These are phyloP conservation scores for Chiloscyllium punctatum DNA, from an alignment of 2,797 vertebrate species.

Conservation along the genomic window DNA sequence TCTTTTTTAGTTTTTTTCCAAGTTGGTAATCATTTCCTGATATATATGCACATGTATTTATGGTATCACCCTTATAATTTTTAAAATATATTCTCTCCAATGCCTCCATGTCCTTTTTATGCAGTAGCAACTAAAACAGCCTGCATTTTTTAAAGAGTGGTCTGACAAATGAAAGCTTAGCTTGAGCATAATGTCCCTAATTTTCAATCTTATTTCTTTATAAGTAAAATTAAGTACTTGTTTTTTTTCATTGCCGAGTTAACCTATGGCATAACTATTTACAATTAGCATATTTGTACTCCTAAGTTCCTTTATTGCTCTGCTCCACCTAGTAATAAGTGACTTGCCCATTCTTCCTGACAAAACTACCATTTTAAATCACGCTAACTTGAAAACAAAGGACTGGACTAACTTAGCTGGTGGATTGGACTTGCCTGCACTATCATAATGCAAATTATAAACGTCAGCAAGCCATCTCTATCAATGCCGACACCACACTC, in stretches of 20 bases:
- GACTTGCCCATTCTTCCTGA: too few species aligned
- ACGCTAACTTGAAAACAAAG: not conserved
- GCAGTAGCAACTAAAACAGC: not conserved
- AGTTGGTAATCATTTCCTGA: not conserved
- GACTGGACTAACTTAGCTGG: not conserved
- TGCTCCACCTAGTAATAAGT: not conserved
- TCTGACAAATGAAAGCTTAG: not conserved
- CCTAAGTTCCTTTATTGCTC: not conserved
- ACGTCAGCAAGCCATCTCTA: not conserved
- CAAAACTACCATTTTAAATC: not conserved
- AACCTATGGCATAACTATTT: not conserved
- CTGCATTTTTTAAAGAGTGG: too few species aligned
- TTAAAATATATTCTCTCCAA: not conserved
- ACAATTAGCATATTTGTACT: not conserved
- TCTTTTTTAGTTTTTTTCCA: not conserved
- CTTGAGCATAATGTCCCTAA: not conserved
- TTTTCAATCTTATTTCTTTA: not conserved
- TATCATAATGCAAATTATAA: not conserved
- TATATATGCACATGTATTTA: not conserved
- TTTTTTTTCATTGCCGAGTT: not conserved
- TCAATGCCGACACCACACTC: not conserved
- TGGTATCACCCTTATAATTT: not conserved
- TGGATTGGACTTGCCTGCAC: not conserved
- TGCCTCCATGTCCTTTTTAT: not conserved
- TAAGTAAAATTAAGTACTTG: not conserved